Evolutionary conservation across 2,797 vertebrate genomes (phyloP), one percentile per base, ranked within the genome.

Genomic region (Clarias laeviceps): DNA sequence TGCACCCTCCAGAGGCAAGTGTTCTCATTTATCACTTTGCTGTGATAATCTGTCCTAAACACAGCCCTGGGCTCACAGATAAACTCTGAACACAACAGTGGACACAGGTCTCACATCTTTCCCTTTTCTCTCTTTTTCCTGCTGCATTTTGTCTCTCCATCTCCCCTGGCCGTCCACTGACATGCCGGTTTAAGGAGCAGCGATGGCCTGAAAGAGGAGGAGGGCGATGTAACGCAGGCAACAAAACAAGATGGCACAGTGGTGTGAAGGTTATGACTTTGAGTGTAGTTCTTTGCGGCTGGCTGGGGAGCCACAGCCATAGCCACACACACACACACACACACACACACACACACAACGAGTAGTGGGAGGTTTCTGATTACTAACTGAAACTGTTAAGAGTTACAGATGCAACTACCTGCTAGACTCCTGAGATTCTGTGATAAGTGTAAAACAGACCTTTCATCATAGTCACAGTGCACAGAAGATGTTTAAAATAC

Each of bases 21-120:
- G 78, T 86, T 86, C 84, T 87, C 62, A 82, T 90, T 89, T 89
- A 90, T 90, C 88, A 88, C 88, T 90, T 88, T 89, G 88, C 87
- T 88, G 87, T 86, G 88, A 91, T 90, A 91, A 90, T 90, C 83
- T 89, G 89, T 89, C 88, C 90, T 83, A 89, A 92, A 90, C 87
- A 85, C 89, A 91, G 90, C 89, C 89, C 89, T 88, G 87, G 88
- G 90, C 87, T 56, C 56, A 64, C 84, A 89, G 89, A 91, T 92
- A 91, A 90, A 90, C 89, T 87, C 82, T 64, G 62, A 88, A 85
- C 84, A 84, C 85, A 76, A 79, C 88, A 80, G 82, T 85, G 68
- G 77, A 84, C 82, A 73, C 88, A 45, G 81, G 83, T 79, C 70
- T 86, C 83, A 27, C 84, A 80, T 89, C 81, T 76, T 65, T 66